Base-by-base conservation (phyloP, 2,113 vertebrate species). In the Casuarius casuarius region DNA sequence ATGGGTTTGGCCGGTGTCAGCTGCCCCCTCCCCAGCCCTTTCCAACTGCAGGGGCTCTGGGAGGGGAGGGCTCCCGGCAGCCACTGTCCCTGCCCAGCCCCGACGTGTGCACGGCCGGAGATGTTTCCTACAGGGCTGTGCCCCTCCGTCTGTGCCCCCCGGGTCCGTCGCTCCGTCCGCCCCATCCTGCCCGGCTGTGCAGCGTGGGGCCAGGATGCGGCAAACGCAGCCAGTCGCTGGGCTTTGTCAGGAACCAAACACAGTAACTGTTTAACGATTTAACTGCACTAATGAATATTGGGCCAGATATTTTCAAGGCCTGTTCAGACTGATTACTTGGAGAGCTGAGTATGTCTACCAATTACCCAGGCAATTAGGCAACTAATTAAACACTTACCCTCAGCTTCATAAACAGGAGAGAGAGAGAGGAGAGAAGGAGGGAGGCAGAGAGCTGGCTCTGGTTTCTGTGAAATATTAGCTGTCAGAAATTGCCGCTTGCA, bases 331-430 rank as follows among this genome's bases (percentile, higher is more conserved):
- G 99, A 99, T 99, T 99, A 99, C 99, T 99, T 98, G 99, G 99
- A 99, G 99, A 99, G 99, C 99, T 97, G 99, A 99, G 98, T 99
- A 97, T 99, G 99, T 99, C 99, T 99, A 98, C 99, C 99, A 99
- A 99, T 99, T 99, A 99, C 99, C 99, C 99, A 99, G 99, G 99
- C 99, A 99, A 99, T 99, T 99, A 99, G 99, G 99, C 99, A 98
- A 99, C 99, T 99, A 99, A 99, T 99, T 99, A 99, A 99, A 99
- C 99, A 99, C 99, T 99, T 99, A 99, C 98, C 99, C 99, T 98
- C 98, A 97, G 98, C 99, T 98, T 99, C 98, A 98, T 98, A 99
- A 99, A 98, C 98, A 98, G 98, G 98, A 98, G 97, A 90, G 83
- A 89, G 98, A 95, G 95, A 97, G 98, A 90, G 97, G 94, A 98